Evolutionary conservation across 2,113 vertebrate species (phyloP).

Genomic region (human): DNA sequence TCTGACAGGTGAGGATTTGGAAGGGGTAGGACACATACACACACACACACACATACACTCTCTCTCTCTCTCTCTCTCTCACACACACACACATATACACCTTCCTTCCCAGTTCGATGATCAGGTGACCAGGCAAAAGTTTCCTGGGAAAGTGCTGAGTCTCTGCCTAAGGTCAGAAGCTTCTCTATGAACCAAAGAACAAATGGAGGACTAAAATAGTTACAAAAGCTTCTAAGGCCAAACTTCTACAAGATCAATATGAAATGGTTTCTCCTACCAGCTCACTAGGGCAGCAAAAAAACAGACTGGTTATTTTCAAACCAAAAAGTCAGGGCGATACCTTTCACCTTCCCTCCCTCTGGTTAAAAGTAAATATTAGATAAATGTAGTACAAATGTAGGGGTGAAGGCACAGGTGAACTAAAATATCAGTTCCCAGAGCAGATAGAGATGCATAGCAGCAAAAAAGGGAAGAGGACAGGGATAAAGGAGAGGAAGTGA

Average conservation of each 20-base stretch:
- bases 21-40: not conserved
- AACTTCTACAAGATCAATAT: not conserved
- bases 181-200: not conserved
- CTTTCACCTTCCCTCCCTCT: not conserved
- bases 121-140: not conserved
- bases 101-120: not conserved
- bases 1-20: slow-evolving; percentile 28
- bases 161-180: not conserved
- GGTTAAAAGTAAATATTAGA: not conserved
- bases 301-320: not conserved
- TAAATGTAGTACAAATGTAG: not conserved
- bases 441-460: not conserved
- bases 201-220: not conserved
- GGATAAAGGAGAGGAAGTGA: not conserved
- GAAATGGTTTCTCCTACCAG: not conserved
- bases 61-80: no score
- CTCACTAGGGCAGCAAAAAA: not conserved
- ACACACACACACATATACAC: not conserved
- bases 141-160: not conserved
- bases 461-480: not conserved
- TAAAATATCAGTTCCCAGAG: not conserved
- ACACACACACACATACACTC: not conserved
- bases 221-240: not conserved
- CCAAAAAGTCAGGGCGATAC: not conserved
- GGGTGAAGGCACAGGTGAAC: not conserved